Percentiles rank a stretch among this genome's conserved stretches.
Conservation (phyloP, 2,797 vertebrate genomes). For the Propithecus perrieri region DNA sequence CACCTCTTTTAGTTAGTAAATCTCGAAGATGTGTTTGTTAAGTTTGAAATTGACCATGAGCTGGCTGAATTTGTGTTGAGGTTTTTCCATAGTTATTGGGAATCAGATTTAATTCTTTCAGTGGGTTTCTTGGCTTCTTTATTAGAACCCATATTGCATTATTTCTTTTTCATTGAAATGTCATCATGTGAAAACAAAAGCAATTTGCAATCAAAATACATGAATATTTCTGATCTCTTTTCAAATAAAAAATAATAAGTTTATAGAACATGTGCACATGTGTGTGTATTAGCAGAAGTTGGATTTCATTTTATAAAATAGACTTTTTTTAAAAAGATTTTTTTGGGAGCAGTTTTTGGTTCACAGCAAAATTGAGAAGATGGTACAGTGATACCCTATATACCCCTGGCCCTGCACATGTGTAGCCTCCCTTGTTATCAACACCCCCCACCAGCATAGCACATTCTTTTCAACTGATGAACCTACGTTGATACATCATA, state of each 20-base stretch:
- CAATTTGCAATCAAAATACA: neutral
- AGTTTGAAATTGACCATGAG: conserved; percentile 74
- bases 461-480: neutral
- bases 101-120: conserved; percentile 50
- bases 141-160: conserved; percentile 23
- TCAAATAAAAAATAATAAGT: neutral
- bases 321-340: neutral
- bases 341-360: neutral
- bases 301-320: neutral
- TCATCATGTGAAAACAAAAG: conserved; percentile 43
- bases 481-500: neutral
- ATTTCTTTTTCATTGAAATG: conserved; percentile 41
- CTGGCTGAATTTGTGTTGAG: conserved; percentile 66
- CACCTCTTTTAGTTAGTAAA: conserved; percentile 76
- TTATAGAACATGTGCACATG: neutral
- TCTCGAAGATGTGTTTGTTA: conserved; percentile 69
- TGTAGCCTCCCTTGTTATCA: neutral
- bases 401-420: fast-evolving
- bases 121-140: conserved; percentile 57
- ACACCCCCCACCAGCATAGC: neutral
- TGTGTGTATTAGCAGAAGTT: neutral
- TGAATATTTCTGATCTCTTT: neutral
- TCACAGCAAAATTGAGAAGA: neutral
- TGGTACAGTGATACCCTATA: neutral
- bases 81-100: neutral